Percentiles rank a stretch among this genome's conserved stretches.
Evolutionary conservation across 2,888 invertebrate species (phyloP).

Genomic region (Temnothorax ravouxi): DNA sequence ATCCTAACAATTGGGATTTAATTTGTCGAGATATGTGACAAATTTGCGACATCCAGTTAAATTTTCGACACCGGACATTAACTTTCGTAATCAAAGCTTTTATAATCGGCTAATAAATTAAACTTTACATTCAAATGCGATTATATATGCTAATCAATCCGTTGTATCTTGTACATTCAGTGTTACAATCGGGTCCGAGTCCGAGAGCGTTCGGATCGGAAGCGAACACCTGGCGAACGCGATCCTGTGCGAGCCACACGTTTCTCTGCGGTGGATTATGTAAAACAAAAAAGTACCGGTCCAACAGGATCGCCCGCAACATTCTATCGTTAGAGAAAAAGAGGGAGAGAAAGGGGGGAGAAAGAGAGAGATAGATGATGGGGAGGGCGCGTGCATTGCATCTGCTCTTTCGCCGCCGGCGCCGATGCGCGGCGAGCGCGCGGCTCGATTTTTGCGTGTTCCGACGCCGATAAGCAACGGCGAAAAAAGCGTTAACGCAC

Average conservation of each 20-base stretch:
- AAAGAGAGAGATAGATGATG: not conserved
- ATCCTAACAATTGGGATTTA: not conserved
- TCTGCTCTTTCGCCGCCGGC: conserved; percentile 47
- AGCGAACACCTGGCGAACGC: conserved; percentile 52
- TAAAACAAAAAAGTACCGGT: conserved; percentile 58
- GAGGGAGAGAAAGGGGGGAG: no score
- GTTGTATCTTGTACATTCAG: conserved; percentile 2
- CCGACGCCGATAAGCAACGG: conserved; percentile 5
- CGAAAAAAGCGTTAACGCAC: conserved; percentile 28
- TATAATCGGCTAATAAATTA: conserved; percentile 13
- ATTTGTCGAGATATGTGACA: not conserved
- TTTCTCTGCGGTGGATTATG: conserved; percentile 42
- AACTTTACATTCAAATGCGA: conserved; percentile 3
- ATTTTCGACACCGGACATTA: not conserved
- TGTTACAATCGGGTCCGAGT: not conserved
- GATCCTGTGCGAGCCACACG: conserved; percentile 1
- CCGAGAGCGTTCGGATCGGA: conserved; percentile 18
- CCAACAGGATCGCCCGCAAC: conserved; percentile 48
- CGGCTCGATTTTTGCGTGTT: conserved; percentile 46
- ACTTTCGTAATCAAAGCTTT: not conserved
- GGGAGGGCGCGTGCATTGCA: conserved; percentile 16
- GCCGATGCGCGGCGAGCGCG: conserved; percentile 2
- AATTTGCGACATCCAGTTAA: not conserved
- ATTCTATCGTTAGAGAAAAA: conserved; percentile 24
- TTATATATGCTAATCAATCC: conserved; percentile 19